Percentiles rank a stretch among this genome's conserved stretches.
phyloP scores from a whole-genome alignment of 2,888 invertebrate genomes.

The Mythimna pallens region DNA sequence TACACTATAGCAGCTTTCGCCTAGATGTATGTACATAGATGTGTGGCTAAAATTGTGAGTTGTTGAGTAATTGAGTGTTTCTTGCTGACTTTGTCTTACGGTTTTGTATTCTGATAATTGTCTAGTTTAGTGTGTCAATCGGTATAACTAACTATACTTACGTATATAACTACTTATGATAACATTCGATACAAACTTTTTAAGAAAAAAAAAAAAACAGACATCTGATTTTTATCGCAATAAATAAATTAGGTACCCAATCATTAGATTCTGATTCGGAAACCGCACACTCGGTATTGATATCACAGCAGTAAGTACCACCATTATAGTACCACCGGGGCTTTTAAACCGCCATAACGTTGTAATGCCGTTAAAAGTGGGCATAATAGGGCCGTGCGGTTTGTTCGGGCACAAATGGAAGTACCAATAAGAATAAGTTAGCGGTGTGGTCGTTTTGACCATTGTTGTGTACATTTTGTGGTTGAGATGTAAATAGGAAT shows the following conservation, averaged over 20 bases:
- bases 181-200: no score
- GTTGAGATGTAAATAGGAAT: conserved; percentile 32
- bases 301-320: conserved; percentile 51
- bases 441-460: conserved; percentile 55
- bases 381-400: conserved; percentile 57
- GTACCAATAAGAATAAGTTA: conserved; percentile 58
- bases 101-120: not conserved
- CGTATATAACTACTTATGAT: no score
- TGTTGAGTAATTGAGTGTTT: conserved; percentile 22
- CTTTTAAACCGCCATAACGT: conserved; percentile 58
- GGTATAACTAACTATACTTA: no score
- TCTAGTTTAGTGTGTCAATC: not conserved
- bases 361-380: conserved; percentile 59
- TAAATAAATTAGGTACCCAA: conserved; percentile 13
- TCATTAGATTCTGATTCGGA: conserved; percentile 35
- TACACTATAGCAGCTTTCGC: conserved; percentile 18
- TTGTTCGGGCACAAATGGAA: conserved; percentile 50
- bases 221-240: not conserved
- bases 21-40: conserved; percentile 1
- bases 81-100: conserved; percentile 4
- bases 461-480: conserved; percentile 37
- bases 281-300: conserved; percentile 42
- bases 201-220: not conserved
- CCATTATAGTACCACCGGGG: conserved; percentile 41
- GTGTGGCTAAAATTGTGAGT: conserved; percentile 5